Conservation (phyloP, 2,888 invertebrate genomes). For the Eueremaeus valkanovi region DNA sequence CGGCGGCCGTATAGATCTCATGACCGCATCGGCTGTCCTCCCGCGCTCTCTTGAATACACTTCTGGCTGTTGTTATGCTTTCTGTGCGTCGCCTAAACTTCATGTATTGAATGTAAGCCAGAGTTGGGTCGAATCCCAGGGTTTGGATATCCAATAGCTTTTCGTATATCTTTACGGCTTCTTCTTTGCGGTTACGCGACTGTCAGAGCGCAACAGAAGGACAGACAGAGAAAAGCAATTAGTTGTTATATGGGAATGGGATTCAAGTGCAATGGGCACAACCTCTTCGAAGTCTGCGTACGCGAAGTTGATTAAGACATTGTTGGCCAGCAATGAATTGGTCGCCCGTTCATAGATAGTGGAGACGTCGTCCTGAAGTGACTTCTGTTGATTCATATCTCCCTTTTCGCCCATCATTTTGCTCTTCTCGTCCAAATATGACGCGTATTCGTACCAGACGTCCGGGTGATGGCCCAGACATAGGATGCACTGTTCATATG, state of each 20-base stretch:
- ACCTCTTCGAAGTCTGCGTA: slow-evolving; percentile 98
- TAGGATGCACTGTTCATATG: slow-evolving; percentile 93
- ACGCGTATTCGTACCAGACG: slow-evolving; percentile 98
- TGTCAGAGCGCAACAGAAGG: neutral
- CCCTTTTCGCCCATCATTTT: slow-evolving; percentile 92
- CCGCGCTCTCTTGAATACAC: slow-evolving; percentile 88
- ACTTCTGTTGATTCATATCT: slow-evolving; percentile 85
- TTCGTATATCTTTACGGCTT: slow-evolving; percentile 93
- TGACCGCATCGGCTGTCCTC: slow-evolving; percentile 78
- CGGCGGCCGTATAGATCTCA: slow-evolving; percentile 94
- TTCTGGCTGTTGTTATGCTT: slow-evolving; percentile 92
- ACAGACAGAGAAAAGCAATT: neutral
- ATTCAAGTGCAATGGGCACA: no score
- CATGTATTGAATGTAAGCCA: slow-evolving; percentile 98
- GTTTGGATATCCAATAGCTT: slow-evolving; percentile 79
- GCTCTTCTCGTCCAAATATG: slow-evolving; percentile 91
- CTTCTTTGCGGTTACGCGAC: slow-evolving; percentile 81
- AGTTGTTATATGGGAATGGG: neutral
- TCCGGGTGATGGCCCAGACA: slow-evolving; percentile 97
- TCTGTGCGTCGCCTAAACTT: slow-evolving; percentile 95
- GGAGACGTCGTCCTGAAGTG: slow-evolving; percentile 90
- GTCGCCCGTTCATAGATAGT: slow-evolving; percentile 93
- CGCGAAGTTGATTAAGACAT: slow-evolving; percentile 91
- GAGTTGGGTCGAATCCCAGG: slow-evolving; percentile 69
- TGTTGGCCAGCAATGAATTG: slow-evolving; percentile 77